Evolutionary conservation across 2,888 invertebrate genomes (phyloP).

Genomic region (Torymus texanus): DNA sequence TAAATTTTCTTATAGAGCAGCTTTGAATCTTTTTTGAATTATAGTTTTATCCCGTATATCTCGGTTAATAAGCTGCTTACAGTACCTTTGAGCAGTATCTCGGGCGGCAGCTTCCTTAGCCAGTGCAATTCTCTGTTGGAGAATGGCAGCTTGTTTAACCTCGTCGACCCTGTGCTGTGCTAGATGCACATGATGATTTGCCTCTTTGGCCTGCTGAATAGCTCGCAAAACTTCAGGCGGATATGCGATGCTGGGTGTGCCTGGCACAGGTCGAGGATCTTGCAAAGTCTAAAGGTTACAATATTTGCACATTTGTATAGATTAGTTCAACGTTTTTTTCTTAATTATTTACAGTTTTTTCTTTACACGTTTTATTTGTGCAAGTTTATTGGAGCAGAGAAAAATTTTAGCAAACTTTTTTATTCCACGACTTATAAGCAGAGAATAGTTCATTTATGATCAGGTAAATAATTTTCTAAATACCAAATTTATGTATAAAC

Average conservation of each 20-base stretch:
- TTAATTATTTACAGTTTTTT: too few species aligned
- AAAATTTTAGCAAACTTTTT: too few species aligned
- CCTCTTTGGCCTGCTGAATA: constrained; percentile 85
- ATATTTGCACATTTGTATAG: too few species aligned
- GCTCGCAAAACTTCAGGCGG: constrained; percentile 83
- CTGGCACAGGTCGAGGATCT: constrained; percentile 61
- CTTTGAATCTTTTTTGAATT: neutral
- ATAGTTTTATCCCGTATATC: neutral
- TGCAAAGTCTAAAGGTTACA: constrained; percentile 63
- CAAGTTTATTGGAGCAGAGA: too few species aligned
- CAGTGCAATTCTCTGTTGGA: constrained; percentile 84
- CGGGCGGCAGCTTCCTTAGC: constrained; percentile 84
- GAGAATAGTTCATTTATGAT: too few species aligned
- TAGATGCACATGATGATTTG: constrained; percentile 82
- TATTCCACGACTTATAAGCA: too few species aligned
- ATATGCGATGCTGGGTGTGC: constrained; percentile 74
- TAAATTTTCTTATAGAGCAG: neutral
- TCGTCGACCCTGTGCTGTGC: constrained; percentile 85
- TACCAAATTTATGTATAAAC: too few species aligned
- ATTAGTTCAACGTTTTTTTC: too few species aligned
- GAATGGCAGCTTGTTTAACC: constrained; percentile 83
- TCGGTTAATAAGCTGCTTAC: neutral
- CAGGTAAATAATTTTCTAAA: too few species aligned
- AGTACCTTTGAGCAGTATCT: constrained; percentile 70
- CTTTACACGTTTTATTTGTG: too few species aligned